Evolutionary conservation across 1,140 invertebrate species (phyloP).

Genomic region (Lasioglossum baleicum): DNA sequence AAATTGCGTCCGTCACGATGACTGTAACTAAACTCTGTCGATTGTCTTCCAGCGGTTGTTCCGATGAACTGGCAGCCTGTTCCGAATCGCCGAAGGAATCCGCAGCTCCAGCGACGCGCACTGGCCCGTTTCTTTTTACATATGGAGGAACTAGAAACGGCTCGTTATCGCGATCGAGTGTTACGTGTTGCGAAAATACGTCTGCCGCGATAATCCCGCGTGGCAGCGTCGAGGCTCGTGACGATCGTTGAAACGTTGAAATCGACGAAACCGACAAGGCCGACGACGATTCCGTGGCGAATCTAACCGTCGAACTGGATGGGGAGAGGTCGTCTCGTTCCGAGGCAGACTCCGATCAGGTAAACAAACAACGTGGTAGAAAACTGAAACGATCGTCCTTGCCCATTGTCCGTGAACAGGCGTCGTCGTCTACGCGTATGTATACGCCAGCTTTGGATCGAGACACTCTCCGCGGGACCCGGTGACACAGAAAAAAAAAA

Average conservation of each 20-base stretch:
- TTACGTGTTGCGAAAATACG: not conserved
- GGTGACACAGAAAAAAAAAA: constrained; percentile 58
- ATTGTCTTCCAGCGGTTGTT: not conserved
- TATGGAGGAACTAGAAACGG: not conserved
- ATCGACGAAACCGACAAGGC: not conserved
- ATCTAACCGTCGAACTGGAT: not conserved
- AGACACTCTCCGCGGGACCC: constrained; percentile 15
- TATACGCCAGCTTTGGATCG: not conserved
- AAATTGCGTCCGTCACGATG: constrained; percentile 15
- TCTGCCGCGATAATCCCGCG: not conserved
- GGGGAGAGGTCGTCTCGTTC: not conserved
- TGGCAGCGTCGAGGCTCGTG: no score
- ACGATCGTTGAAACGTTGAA: not conserved
- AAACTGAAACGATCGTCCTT: constrained; percentile 52
- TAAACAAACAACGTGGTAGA: constrained; percentile 33
- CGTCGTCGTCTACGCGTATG: not conserved
- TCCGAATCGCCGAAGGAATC: not conserved
- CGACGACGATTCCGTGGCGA: not conserved
- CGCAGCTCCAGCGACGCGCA: not conserved
- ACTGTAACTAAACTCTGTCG: not conserved
- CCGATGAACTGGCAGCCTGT: no score
- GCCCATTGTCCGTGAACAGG: constrained; percentile 41
- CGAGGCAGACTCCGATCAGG: constrained; percentile 9
- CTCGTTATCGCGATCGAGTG: constrained; percentile 13
- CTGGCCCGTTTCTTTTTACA: not conserved